Base-by-base conservation (phyloP, 37 sponge, comb jelly and placozoan genomes). In the Spongia lamella region DNA sequence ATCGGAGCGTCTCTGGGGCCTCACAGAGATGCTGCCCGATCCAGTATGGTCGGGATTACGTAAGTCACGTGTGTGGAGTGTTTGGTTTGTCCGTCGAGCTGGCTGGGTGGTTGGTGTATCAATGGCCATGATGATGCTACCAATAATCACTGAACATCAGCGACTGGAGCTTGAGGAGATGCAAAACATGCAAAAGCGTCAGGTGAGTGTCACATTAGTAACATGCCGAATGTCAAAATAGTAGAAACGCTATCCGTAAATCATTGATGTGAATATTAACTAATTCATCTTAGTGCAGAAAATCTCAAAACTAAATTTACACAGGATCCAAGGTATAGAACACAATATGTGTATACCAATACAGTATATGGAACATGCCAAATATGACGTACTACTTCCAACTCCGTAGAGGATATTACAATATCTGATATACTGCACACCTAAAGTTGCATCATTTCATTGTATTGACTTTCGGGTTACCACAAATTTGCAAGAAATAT, bases 11-110 rank as follows among this genome's bases (percentile, higher is more conserved):
- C 35, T 90, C 40, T 32, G 61, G 38, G 91, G 91, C 2, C 70
- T 90, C 47, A 79, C 91, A 22, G 91, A 90, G 57, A 90, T 90
- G 91, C 57, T 90, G 21, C 91, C 91, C 3, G 87, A 82, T 27
- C 52, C 56, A 14, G 56, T 70, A 7, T 81, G 78, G 79, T 56
- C 17, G 0, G 1, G 35, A n/a, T 33, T 43, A 2, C 30, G 60
- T 0, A 57, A 52, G 27, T 19, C 37, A 1, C 21, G 29, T 21
- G 38, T 24, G 21, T 77, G 53, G 16, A 50, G 68, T 15, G 81
- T 81, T 52, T 90, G 87, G 82, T 32, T 86, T 11, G 62, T 86
- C 38, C 67, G 88, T 15, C 36, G 87, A 27, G 76, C 79, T 4
- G 73, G 75, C 53, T 90, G 91, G 91, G 83, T 90, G 32, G 25